Base-by-base conservation (phyloP, 37 sponge, comb jelly and placozoan genomes). In the Geodia barretti region DNA sequence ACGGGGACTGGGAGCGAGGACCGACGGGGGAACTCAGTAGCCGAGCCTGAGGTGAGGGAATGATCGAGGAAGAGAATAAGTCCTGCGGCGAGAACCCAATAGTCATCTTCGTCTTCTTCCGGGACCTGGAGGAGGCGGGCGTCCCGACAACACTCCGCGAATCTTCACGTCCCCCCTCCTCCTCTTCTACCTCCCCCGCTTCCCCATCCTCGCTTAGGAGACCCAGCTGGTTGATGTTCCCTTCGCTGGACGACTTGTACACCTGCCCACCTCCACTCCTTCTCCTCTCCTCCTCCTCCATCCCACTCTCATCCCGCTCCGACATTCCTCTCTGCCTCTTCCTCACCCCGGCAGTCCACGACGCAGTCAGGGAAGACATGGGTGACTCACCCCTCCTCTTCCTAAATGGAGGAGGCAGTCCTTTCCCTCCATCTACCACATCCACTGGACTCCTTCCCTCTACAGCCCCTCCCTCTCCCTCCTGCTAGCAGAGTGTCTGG, bases 211-310 rank as follows among this genome's bases (percentile, higher is more conserved):
- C 9, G 20, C 19, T 33, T 5, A 32, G 14, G 19, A 32, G 68
- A 29, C 33, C 14, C 54, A 47, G 14, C 11, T 14, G 24, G 14
- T 32, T 71, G 0, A 85, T 30, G 29, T 78, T 78, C 21, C 86
- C 64, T 25, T 85, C 86, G 37, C 86, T 85, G 73, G 65, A 78
- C 28, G 86, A 78, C 64, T 78, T 78, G 36, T 39, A 73, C 0
- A 81, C 5, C 71, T 11, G 32, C n/a, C 35, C 11, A 36, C 39
- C 35, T n/a, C 35, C 11, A 36, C 39, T 70, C 71, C n/a, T 2
- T 3, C 33, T n/a, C 0, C 33, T 68, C 14, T 69, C 21, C 23
- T 0, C 35, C 42, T 42, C 58, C 3, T 21, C 14, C 17, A 37
- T 23, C 37, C 31, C 70, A 64, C n/a, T 5, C 29, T 61, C 62